Base-by-base conservation (phyloP, 2,113 vertebrate species). In the Zingel zingel region DNA sequence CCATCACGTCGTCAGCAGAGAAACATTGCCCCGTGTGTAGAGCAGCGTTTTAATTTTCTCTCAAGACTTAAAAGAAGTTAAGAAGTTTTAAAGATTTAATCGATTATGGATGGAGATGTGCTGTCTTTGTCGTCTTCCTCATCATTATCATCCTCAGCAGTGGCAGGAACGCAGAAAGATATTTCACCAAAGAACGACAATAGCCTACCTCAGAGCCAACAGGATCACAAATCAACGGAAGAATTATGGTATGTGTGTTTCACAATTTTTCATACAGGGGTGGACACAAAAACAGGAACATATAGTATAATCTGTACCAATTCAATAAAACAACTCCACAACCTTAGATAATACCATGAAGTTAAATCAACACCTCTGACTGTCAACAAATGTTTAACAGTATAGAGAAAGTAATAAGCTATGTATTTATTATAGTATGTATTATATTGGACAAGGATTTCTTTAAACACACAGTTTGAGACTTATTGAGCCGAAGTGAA, bases 51-150 rank as follows among this genome's bases (percentile, higher is more conserved):
- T 36, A 13, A 25, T 63, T 53, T 36, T 19, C 9, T 68, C 27
- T 47, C 7, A 39, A 11, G 30, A 64, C n/a, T 88, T 82, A 57
- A 48, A 76, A 69, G 59, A 83, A 64, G 19, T 88, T 82, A 27
- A 57, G 53, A 76, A 69, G 59, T 82, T 75, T 56, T 58, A 30
- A 75, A 33, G 51, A 79, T 59, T 47, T 5, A 21, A 47, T 51
- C 79, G 0, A 51, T 21, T 71, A 95, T 95, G 94, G 94, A 95
- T 64, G 91, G 81, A 83, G 90, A 89, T 16, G 74, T 91, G 47
- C 27, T 89, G 75, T 89, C 88, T 39, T 83, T 89, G 77, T 86
- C 85, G 2, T 91, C 93, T 8, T 87, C 47, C 3, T 86, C 89
- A 5, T 87, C 82, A 0, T 19, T 87, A 6, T 78, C 82, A 4